These are phyloP conservation scores for Eupsilia transversa DNA, from an alignment of 2,888 invertebrate species.

Conservation along the genomic window DNA sequence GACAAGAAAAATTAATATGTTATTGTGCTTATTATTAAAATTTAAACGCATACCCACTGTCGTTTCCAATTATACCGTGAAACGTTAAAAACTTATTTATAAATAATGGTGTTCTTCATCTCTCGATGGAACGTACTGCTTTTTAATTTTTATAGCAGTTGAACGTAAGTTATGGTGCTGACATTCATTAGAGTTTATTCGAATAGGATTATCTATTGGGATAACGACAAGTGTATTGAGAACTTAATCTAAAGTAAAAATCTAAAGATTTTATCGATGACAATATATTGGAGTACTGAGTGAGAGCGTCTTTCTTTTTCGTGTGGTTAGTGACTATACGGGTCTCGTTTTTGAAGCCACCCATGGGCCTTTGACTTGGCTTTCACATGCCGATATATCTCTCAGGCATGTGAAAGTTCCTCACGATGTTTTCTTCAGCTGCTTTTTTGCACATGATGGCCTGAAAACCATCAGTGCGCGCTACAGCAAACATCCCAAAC, in stretches of 20 bases:
- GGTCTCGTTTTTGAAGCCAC: too few relatives aligned
- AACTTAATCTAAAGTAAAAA: not conserved
- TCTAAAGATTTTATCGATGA: not conserved
- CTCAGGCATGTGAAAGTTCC: too few relatives aligned
- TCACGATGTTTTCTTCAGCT: too few relatives aligned
- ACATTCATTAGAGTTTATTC: constrained; percentile 31
- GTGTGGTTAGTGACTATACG: too few relatives aligned
- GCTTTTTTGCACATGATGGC: too few relatives aligned
- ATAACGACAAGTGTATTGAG: constrained; percentile 10
- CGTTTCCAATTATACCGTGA: constrained; percentile 64
- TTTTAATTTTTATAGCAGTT: constrained; percentile 61
- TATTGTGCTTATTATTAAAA: constrained; percentile 76
- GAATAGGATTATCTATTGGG: constrained; percentile 29
- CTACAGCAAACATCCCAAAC: too few relatives aligned
- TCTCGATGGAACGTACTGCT: constrained; percentile 34
- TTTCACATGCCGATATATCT: too few relatives aligned
- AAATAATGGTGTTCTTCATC: constrained; percentile 42
- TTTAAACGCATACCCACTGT: constrained; percentile 66
- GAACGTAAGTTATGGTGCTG: constrained; percentile 53
- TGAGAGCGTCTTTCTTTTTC: too few relatives aligned
- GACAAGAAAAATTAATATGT: constrained; percentile 76
- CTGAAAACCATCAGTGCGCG: too few relatives aligned
- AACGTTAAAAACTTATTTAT: constrained; percentile 66
- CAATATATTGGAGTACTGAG: not conserved
- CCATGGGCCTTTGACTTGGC: too few relatives aligned